Percentiles rank a stretch among this genome's conserved stretches.
phyloP scores from a whole-genome alignment of 2,113 vertebrate genomes.

The Tympanuchus pallidicinctus region DNA sequence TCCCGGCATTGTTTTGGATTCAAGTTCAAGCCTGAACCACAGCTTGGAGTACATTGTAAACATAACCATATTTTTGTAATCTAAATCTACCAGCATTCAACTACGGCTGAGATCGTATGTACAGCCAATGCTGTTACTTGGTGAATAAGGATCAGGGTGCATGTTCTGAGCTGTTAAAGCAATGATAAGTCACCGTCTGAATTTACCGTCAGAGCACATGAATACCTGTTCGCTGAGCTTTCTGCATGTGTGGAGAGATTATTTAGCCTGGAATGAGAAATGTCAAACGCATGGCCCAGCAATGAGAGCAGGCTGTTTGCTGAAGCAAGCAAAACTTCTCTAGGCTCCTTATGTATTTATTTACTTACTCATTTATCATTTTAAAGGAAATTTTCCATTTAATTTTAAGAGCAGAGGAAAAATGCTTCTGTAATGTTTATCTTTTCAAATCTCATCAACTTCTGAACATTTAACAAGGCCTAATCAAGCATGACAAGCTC shows the following conservation, averaged over 20 bases:
- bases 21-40: not conserved
- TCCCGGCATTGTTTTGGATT: not conserved
- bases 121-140: not conserved
- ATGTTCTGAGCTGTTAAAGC: not conserved
- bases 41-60: not conserved
- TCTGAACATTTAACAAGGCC: constrained; percentile 5
- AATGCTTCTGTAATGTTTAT: not conserved
- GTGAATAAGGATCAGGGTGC: not conserved
- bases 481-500: constrained; percentile 46
- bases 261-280: not conserved
- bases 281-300: not conserved
- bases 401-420: not conserved
- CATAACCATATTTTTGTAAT: not conserved
- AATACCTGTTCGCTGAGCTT: constrained; percentile 1
- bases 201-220: not conserved
- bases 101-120: fast-evolving
- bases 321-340: not conserved
- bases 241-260: not conserved
- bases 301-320: not conserved
- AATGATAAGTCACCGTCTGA: not conserved
- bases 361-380: not conserved
- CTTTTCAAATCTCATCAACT: constrained; percentile 4
- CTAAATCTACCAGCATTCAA: not conserved
- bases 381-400: not conserved
- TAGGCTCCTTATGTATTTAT: not conserved